Evolutionary conservation across 2,113 vertebrate genomes (phyloP), one percentile per base, ranked within the genome.

Genomic region (Onychostoma macrolepis): DNA sequence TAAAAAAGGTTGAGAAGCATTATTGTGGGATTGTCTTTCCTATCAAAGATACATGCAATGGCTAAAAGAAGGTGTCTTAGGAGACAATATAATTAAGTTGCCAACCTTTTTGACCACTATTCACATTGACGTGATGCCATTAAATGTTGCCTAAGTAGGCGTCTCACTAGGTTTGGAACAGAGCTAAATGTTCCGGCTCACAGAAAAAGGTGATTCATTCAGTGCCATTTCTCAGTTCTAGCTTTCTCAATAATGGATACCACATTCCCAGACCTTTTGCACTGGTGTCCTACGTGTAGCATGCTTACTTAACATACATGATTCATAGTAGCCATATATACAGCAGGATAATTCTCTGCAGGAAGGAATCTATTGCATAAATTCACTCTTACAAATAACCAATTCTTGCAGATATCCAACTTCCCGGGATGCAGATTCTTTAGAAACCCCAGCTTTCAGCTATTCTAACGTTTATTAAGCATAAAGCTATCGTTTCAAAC

Each of bases 321-420:
- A 87, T 77, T 82, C 61, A 74, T 58, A 79, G 61, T 28, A 26
- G 33, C 19, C 41, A 83, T 53, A 87, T 48, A 26, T 17, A 84
- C 71, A 58, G 26, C 9, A 78, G 81, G 82, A 83, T 76, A 72
- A 36, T 26, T 15, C 41, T 58, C 48, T 65, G 30, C 67, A 30
- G 43, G 58, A 78, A 19, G 10, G 58, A 88, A 71, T 86, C 80
- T 85, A 80, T 87, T 85, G 50, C 15, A 15, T 83, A 26, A 72
- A 38, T 84, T 71, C 67, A 21, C 38, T 65, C 71, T n/a, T 45
- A 50, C 75, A 41, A 56, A 87, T 85, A 87, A 83, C 85, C 45
- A 30, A 74, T 80, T 87, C 30, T 82, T 80, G 72, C 61, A 45
- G 84, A 80, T 80, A 76, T 56, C 4, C 28, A 11, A n/a, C 48